phyloP scores from a whole-genome alignment of 2,113 vertebrate genomes.

The Mobula hypostoma region DNA sequence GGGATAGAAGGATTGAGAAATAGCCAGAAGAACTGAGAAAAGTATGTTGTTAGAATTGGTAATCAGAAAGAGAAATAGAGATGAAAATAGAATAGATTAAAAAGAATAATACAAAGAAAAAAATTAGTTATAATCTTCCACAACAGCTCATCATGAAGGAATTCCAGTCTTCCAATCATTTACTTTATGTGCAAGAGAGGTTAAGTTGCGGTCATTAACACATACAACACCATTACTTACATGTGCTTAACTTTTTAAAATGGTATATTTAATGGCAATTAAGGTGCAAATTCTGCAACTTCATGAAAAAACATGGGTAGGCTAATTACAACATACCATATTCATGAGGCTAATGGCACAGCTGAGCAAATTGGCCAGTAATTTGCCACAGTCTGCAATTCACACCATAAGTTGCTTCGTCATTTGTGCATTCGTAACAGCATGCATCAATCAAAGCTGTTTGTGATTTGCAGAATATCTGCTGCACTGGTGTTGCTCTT shows the following conservation, averaged over 20 bases:
- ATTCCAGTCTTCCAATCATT: neutral
- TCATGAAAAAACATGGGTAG: neutral
- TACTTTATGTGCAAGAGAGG: neutral
- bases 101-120: neutral
- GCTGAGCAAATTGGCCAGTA: neutral
- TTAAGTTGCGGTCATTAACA: neutral
- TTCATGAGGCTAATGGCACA: neutral
- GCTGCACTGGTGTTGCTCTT: neutral
- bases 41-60: neutral
- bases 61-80: neutral
- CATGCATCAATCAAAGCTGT: neutral
- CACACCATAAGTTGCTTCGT: neutral
- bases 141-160: neutral
- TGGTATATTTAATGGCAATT: neutral
- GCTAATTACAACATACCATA: neutral
- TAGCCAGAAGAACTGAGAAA: neutral
- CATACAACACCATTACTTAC: neutral
- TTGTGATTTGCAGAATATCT: neutral
- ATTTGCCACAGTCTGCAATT: neutral
- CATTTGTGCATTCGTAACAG: neutral
- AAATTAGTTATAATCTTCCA: neutral
- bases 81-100: neutral
- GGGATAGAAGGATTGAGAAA: neutral
- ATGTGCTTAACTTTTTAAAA: neutral
- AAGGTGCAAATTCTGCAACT: neutral